These are phyloP conservation scores for Rapana venosa DNA, from an alignment of 2,888 invertebrate genomes.

Conservation along the genomic window DNA sequence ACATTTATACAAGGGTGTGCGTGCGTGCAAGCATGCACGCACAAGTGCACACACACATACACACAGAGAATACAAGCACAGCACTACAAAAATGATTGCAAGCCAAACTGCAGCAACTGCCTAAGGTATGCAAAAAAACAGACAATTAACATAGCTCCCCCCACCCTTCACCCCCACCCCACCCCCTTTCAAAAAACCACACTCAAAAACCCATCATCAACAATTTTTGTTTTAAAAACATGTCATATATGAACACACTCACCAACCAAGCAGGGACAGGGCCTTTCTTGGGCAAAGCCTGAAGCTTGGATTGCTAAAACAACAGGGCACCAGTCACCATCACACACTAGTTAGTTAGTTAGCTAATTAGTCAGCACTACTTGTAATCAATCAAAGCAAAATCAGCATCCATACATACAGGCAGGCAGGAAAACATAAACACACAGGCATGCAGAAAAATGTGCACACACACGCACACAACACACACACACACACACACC, in stretches of 20 bases:
- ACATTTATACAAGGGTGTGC: no score
- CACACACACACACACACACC: neutral
- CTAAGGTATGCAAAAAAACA: no score
- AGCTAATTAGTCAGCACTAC: neutral
- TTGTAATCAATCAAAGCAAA: neutral
- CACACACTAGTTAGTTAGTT: neutral
- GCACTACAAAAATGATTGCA: neutral
- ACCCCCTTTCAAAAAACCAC: no score
- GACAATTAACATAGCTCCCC: no score
- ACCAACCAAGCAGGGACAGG: conserved; percentile 78
- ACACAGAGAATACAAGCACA: no score
- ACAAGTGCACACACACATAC: neutral
- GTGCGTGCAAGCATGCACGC: no score
- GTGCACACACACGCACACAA: neutral
- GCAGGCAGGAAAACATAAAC: neutral
- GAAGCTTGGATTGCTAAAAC: conserved; percentile 47
- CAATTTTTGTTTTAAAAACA: no score
- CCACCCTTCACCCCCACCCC: no score
- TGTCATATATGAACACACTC: conserved; percentile 29
- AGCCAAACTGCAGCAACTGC: neutral
- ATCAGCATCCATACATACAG: neutral
- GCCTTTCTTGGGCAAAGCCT: conserved; percentile 73
- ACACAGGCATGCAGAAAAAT: neutral
- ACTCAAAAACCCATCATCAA: no score
- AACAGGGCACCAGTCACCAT: conserved; percentile 15